These are phyloP conservation scores for Elgaria multicarinata DNA, from an alignment of 2,113 vertebrate genomes.

Conservation along the genomic window DNA sequence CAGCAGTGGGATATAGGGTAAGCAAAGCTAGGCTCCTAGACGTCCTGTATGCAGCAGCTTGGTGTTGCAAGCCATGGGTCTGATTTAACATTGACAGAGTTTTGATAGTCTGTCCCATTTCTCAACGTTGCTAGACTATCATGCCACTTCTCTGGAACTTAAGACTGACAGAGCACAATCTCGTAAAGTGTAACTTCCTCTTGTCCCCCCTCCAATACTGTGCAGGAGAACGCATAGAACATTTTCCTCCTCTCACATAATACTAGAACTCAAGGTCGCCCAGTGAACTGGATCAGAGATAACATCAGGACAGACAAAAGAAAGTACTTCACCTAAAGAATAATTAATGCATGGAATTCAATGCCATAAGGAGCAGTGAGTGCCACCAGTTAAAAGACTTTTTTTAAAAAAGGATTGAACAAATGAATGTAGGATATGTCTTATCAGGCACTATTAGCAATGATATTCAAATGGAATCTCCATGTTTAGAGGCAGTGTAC, in stretches of 20 bases:
- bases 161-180: not conserved
- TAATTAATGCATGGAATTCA: not conserved
- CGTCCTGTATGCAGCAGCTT: not conserved
- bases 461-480: not conserved
- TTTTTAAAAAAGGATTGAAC: not conserved
- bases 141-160: not conserved
- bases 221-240: not conserved
- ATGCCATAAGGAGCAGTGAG: not conserved
- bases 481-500: not conserved
- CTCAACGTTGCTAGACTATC: not conserved
- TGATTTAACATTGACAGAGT: not conserved
- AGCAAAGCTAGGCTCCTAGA: not conserved
- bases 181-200: not conserved
- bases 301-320: not conserved
- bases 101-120: not conserved
- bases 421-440: not conserved
- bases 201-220: not conserved
- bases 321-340: not conserved
- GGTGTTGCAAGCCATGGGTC: too few species aligned
- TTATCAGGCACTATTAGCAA: not conserved
- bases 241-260: not conserved
- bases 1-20: not conserved
- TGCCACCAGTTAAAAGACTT: not conserved
- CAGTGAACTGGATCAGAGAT: not conserved
- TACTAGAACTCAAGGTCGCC: not conserved